Base-by-base conservation (phyloP, 2,888 invertebrate genomes). In the Trichogramma evanescens region DNA sequence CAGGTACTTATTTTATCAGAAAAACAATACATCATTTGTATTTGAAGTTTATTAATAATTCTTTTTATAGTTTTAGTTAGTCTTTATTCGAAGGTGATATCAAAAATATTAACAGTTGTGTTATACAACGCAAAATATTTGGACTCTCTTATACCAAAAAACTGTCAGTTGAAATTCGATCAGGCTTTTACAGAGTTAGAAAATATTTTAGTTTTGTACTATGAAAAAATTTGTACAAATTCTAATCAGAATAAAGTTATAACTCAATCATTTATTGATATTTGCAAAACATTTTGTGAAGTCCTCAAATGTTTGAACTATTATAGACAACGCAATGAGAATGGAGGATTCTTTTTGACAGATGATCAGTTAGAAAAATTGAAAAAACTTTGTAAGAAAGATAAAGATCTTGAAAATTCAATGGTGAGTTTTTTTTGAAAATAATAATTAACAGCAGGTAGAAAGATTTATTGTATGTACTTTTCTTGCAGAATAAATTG, bases 71-170 rank as follows among this genome's bases (percentile, higher is more conserved):
- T 44, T 1, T 53, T 51, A 48, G 40, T 55, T 10, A 54, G 38
- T 48, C 58, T 67, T 45, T 59, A 68, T 41, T 50, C 68, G 42
- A 64, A 66, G 60, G 62, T 61, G 44, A 67, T 68, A 7, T 54
- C 69, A 26, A 68, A 69, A 58, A 63, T 77, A 7, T 62, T 72
- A 7, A 45, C 68, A 42, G 65, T 64, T 50, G 66, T 70, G 64
- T 70, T 75, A 8, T 65, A 72, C 43, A 67, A 72, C 43, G 64
- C 72, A 13, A 66, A 67, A 41, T 68, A 77, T 56, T 70, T 71
- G 49, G 73, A 76, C 10, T 57, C 9, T 48, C 55, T 58, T 41
- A 57, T 63, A 6, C 54, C 65, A 40, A 45, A 54, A 7, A 59
- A 63, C 41, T 63, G 59, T 42, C 70, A 71, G 50, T 56, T 66